phyloP scores from a whole-genome alignment of 64 coral and sea anemone genomes.

The Pocillopora verrucosa region DNA sequence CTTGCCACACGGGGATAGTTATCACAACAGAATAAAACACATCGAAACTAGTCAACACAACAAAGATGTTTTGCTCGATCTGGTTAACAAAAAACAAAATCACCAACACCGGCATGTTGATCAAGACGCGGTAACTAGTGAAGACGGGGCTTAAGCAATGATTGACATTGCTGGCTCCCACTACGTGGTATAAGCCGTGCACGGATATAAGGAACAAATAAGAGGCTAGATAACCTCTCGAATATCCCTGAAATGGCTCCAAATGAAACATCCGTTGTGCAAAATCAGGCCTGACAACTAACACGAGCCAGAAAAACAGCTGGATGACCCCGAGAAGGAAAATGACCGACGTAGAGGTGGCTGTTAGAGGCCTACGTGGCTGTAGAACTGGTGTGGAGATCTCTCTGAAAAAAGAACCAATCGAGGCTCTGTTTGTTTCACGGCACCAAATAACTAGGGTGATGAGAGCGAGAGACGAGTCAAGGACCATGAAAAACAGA shows the following conservation, averaged over 20 bases:
- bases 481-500: constrained; percentile 38
- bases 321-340: constrained; percentile 10
- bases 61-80: constrained; percentile 50
- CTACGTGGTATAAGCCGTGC: constrained; percentile 40
- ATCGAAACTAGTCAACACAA: neutral
- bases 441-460: constrained; percentile 43
- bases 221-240: constrained; percentile 24
- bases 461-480: constrained; percentile 23
- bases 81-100: constrained; percentile 47
- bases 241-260: constrained; percentile 12
- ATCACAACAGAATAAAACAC: neutral
- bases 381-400: neutral
- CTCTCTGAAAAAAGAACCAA: constrained; percentile 10
- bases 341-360: neutral
- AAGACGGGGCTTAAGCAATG: constrained; percentile 2
- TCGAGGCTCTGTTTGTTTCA: constrained; percentile 17
- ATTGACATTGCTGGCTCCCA: constrained; percentile 32
- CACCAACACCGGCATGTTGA: constrained; percentile 18
- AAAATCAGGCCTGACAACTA: neutral
- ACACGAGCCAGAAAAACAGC: constrained; percentile 26
- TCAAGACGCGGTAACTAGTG: constrained; percentile 40
- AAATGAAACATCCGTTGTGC: constrained; percentile 15
- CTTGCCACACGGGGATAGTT: neutral
- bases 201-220: constrained; percentile 33
- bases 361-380: neutral